phyloP scores from a whole-genome alignment of 2,113 vertebrate species.

The Capreolus pygargus region DNA sequence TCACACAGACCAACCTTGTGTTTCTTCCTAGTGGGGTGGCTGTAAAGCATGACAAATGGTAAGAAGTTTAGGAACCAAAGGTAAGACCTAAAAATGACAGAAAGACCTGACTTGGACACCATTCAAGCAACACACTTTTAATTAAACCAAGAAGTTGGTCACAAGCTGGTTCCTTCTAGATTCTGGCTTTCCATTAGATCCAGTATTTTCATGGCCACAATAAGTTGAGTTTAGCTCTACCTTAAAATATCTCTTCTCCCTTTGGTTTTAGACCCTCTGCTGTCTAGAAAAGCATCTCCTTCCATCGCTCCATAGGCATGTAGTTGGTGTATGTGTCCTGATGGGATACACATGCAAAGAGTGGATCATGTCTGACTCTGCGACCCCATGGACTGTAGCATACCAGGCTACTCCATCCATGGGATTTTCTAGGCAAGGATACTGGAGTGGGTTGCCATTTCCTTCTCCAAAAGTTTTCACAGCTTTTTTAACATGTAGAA shows the following conservation, averaged over 20 bases:
- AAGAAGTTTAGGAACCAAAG: slow-evolving; percentile 45
- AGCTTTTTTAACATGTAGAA: not conserved
- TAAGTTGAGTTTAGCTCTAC: not conserved
- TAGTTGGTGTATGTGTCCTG: fast-evolving
- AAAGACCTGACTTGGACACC: slow-evolving; percentile 48
- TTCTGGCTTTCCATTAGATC: not conserved
- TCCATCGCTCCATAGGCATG: fast-evolving
- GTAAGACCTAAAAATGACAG: slow-evolving; percentile 31
- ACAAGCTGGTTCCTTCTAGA: slow-evolving; percentile 19
- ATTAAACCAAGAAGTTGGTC: slow-evolving; percentile 48
- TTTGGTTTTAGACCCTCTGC: not conserved
- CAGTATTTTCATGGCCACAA: not conserved
- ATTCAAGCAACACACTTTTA: slow-evolving; percentile 64
- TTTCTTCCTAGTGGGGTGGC: slow-evolving; percentile 29
- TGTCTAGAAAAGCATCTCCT: not conserved
- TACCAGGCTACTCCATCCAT: too few relatives aligned
- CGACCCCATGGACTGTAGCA: too few relatives aligned
- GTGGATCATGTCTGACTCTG: too few relatives aligned
- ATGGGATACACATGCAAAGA: not conserved
- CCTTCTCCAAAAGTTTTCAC: not conserved
- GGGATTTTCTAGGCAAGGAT: too few relatives aligned
- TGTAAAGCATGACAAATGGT: slow-evolving; percentile 54
- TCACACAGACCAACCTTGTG: slow-evolving; percentile 56
- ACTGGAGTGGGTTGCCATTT: too few relatives aligned
- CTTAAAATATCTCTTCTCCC: not conserved